phyloP scores from a whole-genome alignment of 2,113 vertebrate genomes.

The Callithrix jacchus region DNA sequence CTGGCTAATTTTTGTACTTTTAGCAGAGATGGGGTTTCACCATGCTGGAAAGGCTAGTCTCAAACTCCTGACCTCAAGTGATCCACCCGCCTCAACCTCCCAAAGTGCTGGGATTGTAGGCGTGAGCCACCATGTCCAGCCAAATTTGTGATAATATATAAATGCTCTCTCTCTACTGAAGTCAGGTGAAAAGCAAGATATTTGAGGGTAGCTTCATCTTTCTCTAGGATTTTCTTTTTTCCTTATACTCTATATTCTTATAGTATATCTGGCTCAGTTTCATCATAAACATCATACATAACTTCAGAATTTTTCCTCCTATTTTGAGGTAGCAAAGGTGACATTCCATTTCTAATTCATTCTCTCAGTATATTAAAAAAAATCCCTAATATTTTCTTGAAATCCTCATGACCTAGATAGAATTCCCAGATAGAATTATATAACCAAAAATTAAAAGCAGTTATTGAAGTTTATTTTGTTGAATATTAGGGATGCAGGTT shows the following conservation, averaged over 20 bases:
- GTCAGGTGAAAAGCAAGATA: background rate
- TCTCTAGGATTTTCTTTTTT: background rate
- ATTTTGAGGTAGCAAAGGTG: conserved; percentile 2
- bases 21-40: too few relatives aligned
- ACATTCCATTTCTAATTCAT: conserved; percentile 26
- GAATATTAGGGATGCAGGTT: conserved; percentile 30
- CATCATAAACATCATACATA: background rate
- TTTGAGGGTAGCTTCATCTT: background rate
- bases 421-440: conserved; percentile 43
- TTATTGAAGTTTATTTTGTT: conserved; percentile 47
- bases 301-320: background rate
- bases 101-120: too few relatives aligned
- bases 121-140: too few relatives aligned
- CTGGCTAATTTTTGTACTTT: too few relatives aligned
- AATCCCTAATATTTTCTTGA: conserved; percentile 36
- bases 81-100: too few relatives aligned
- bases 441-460: conserved; percentile 49
- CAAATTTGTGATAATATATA: background rate
- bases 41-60: too few relatives aligned
- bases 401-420: conserved; percentile 43
- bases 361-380: background rate
- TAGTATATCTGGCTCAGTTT: background rate
- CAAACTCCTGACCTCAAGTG: too few relatives aligned
- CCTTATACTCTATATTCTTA: background rate
- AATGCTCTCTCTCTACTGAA: background rate